Conservation (phyloP, 2,888 invertebrate genomes). For the Abrostola tripartita region DNA sequence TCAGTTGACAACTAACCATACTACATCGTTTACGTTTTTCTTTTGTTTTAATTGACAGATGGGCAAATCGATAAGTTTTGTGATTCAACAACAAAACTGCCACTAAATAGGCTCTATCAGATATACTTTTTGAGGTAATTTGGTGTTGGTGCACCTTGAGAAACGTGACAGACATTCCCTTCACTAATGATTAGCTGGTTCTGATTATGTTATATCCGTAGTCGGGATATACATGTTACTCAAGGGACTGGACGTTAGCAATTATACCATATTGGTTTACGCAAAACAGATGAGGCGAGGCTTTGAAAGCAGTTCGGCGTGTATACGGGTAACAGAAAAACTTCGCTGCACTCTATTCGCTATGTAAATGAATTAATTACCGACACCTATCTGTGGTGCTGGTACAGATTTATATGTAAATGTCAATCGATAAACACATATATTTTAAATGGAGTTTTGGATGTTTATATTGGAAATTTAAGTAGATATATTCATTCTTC, state of each 20-base stretch:
- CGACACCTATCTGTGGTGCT: conserved; percentile 37
- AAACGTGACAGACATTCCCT: conserved; percentile 29
- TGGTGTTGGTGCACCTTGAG: neutral
- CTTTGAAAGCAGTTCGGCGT: conserved; percentile 26
- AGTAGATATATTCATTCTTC: conserved; percentile 25
- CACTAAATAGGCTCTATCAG: too few species aligned
- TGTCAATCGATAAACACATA: conserved; percentile 24
- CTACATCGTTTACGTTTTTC: too few species aligned
- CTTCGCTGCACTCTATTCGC: conserved; percentile 9
- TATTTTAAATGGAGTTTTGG: conserved; percentile 4
- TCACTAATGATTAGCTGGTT: conserved; percentile 44
- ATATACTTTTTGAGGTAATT: too few species aligned
- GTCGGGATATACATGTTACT: conserved; percentile 37
- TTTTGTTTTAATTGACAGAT: too few species aligned
- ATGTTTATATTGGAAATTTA: conserved; percentile 31
- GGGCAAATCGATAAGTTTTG: too few species aligned
- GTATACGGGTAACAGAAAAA: conserved; percentile 27
- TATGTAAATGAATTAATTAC: conserved; percentile 55
- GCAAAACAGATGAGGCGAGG: conserved; percentile 31
- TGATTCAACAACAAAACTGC: too few species aligned
- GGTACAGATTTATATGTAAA: conserved; percentile 34
- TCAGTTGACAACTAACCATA: too few species aligned
- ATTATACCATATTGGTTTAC: conserved; percentile 47
- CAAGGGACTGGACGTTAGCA: conserved; percentile 31
- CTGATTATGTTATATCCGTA: conserved; percentile 54